Evolutionary conservation across 2,113 vertebrate genomes (phyloP), one percentile per base, ranked within the genome.

Genomic region (Mastomys natalensis): DNA sequence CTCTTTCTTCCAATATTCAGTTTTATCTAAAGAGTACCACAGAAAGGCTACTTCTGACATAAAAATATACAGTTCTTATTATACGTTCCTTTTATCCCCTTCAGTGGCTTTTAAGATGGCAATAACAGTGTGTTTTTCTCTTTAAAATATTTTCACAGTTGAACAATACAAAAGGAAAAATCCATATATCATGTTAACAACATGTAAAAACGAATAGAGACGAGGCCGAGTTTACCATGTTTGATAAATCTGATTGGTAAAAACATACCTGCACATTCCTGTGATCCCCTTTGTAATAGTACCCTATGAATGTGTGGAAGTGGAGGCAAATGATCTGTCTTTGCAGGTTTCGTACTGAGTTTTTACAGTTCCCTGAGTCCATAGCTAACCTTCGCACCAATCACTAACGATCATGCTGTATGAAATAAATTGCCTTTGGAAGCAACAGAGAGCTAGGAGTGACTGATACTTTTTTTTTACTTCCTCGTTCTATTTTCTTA

Each of bases 191-290:
- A 96, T 8, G 37, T 98, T 98, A 96, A 98, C 98, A 98, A 98
- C 96, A 98, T 96, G 96, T 92, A 97, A 97, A 97, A 97, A 98
- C 97, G 98, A 98, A 98, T 97, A 96, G 97, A 98, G 97, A 97
- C 98, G 97, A 87, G 97, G 92, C 95, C 97, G 94, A 96, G 97
- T 97, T 96, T 96, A 98, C 95, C 95, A 94, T 86, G 45, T 97
- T 98, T 99, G 98, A 98, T 98, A 98, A 98, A 98, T 98, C 98
- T 94, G 98, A 98, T 95, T 98, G 96, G 97, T 93, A 97, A 98
- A 96, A 98, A 97, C 95, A 98, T 87, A 98, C 95, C 91, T 98
- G 98, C 97, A 97, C 72, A 70, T 98, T 98, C 98, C 98, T 98
- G 98, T 98, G 98, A 97, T 98, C 98, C 98, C 97, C 98, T 98